phyloP scores from a whole-genome alignment of 2,113 vertebrate genomes.

The Phalacrocorax carbo region DNA sequence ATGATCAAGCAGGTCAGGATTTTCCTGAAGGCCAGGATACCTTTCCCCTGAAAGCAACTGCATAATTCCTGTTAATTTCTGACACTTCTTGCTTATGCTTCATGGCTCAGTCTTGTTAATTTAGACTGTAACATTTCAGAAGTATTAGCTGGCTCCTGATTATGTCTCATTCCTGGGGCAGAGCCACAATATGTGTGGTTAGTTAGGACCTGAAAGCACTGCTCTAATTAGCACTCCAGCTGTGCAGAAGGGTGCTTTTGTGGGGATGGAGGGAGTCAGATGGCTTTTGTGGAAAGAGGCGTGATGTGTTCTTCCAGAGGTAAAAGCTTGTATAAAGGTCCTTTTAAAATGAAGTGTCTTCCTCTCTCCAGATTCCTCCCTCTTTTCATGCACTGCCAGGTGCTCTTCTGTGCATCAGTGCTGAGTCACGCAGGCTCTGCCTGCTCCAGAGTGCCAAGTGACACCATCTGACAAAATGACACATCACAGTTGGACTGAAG shows the following conservation, averaged over 20 bases:
- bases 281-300: not conserved
- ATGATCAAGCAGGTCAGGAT: not conserved
- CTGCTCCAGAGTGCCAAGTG: not conserved
- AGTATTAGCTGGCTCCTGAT: not conserved
- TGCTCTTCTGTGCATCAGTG: not conserved
- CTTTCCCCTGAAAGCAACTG: not conserved
- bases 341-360: not conserved
- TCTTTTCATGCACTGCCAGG: not conserved
- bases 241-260: not conserved
- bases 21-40: not conserved
- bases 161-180: not conserved
- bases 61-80: not conserved
- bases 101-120: not conserved
- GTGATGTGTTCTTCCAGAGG: not conserved
- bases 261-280: not conserved
- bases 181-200: not conserved
- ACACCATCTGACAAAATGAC: conserved; percentile 25
- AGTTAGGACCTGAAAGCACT: not conserved
- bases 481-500: not conserved
- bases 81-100: not conserved
- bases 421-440: not conserved
- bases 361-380: not conserved
- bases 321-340: not conserved
- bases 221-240: not conserved
- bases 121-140: not conserved